phyloP scores from a whole-genome alignment of 1,140 invertebrate species.

The Choristoneura fumiferana region DNA sequence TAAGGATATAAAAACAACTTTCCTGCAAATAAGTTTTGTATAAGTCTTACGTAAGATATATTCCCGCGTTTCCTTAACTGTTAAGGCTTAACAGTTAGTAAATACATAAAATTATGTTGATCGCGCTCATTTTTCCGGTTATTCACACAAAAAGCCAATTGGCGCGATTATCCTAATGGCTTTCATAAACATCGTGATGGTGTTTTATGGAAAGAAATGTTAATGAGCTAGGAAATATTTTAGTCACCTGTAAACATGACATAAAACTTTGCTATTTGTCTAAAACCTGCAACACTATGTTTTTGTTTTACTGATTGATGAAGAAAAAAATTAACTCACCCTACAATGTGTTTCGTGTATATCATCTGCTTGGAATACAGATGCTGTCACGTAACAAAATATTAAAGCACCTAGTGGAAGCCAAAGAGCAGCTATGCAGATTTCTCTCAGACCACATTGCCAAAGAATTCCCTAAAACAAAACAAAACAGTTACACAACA shows the following conservation, averaged over 20 bases:
- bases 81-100: too few relatives aligned
- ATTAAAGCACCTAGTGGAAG: conserved; percentile 89
- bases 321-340: conserved; percentile 79
- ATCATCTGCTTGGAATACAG: conserved; percentile 93
- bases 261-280: too few relatives aligned
- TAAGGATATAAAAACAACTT: too few relatives aligned
- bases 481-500: conserved; percentile 22
- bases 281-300: too few relatives aligned
- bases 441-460: conserved; percentile 80
- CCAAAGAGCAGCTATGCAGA: conserved; percentile 89
- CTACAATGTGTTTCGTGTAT: conserved; percentile 95
- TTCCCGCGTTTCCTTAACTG: too few relatives aligned
- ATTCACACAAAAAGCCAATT: not conserved
- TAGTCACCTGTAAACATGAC: not conserved
- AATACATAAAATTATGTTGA: not conserved
- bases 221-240: not conserved
- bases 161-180: not conserved
- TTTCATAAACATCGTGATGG: not conserved
- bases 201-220: not conserved
- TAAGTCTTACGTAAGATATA: too few relatives aligned
- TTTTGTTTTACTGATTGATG: conserved; percentile 2
- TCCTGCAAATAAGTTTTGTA: too few relatives aligned
- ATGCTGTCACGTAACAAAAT: conserved; percentile 91
- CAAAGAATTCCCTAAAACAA: conserved; percentile 67
- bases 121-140: not conserved